Evolutionary conservation across 1,140 invertebrate species (phyloP), one percentile per base, ranked within the genome.

Genomic region (Drosophila watanabei): DNA sequence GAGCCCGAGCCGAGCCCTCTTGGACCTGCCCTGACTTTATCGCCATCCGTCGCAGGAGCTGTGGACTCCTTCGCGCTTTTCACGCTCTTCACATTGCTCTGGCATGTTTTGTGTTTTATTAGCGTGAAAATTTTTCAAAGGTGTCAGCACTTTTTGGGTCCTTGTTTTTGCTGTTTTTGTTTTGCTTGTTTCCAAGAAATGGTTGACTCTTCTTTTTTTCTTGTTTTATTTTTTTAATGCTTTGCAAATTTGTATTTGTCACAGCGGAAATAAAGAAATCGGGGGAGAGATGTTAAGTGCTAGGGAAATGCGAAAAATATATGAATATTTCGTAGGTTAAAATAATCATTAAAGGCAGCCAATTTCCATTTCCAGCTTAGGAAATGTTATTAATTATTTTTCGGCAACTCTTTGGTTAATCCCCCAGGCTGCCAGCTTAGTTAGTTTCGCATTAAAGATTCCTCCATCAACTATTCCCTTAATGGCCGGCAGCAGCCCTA

Each of bases 41-140:
- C 82, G 79, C 65, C 75, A 75, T 56, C 41, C 78, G 76, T 66
- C 77, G 61, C 75, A 32, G 45, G 68, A 69, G 35, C 28, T 43
- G 28, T 13, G 46, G 58, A 63, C 59, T 64, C 37, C 39, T 64
- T 59, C 37, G 45, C 49, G 66, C 66, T 76, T 80, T 86, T 88
- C 84, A 80, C 79, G 83, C 84, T 87, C 59, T 80, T 73, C 64
- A 58, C 77, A 73, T 82, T 70, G 76, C 65, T 71, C 70, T 88
- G 84, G 77, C 84, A 84, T 88, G 84, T 84, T 86, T 88, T 89
- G 85, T 89, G 81, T 88, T 88, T 88, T 88, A 88, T 88, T 89
- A 89, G 84, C 84, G 84, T 89, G 84, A 89, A 89, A 81, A 87
- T 88, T 89, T 88, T 88, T 81, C 84, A 88, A 88, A 88, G 84